Evolutionary conservation across 2,797 vertebrate genomes (phyloP).

Genomic region (Trachurus trachurus): DNA sequence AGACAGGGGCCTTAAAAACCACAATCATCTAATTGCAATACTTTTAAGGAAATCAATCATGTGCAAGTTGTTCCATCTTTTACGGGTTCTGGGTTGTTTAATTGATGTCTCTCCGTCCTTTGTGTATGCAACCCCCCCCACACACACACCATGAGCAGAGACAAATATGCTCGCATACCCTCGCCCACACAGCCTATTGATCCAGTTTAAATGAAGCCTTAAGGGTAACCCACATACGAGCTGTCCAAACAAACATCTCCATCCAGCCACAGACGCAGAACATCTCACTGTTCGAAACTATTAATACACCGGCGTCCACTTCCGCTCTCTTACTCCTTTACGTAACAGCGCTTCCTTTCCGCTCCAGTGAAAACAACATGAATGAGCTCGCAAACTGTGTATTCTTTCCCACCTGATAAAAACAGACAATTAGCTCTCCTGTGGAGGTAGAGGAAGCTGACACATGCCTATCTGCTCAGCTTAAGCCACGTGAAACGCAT

Average conservation of each 20-base stretch:
- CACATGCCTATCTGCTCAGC: conserved; percentile 6
- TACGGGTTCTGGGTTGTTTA: conserved; percentile 38
- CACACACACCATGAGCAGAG: conserved; percentile 3
- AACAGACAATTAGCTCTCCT: conserved; percentile 38
- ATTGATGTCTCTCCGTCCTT: conserved; percentile 38
- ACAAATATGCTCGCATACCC: conserved; percentile 16
- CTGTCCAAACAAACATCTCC: conserved; percentile 64
- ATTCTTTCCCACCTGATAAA: conserved; percentile 11
- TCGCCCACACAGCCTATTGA: conserved; percentile 62
- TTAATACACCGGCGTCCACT: conserved; percentile 37
- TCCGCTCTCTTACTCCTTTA: conserved; percentile 39
- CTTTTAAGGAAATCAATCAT: conserved; percentile 64
- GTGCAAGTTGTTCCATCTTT: conserved; percentile 41
- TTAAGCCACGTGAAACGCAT: conserved; percentile 17
- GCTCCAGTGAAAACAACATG: conserved; percentile 35
- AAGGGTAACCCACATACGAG: conserved; percentile 59
- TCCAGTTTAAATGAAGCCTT: conserved; percentile 75
- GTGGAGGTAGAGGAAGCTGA: conserved; percentile 16
- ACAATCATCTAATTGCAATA: conserved; percentile 62
- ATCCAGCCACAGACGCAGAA: conserved; percentile 51
- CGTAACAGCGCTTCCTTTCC: conserved; percentile 35
- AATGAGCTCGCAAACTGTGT: conserved; percentile 50
- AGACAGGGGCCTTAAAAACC: conserved; percentile 50
- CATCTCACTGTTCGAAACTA: conserved; percentile 36
- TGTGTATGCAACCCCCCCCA: conserved; percentile 23